These are phyloP conservation scores for Cairina moschata DNA, from an alignment of 2,113 vertebrate species.

Conservation along the genomic window DNA sequence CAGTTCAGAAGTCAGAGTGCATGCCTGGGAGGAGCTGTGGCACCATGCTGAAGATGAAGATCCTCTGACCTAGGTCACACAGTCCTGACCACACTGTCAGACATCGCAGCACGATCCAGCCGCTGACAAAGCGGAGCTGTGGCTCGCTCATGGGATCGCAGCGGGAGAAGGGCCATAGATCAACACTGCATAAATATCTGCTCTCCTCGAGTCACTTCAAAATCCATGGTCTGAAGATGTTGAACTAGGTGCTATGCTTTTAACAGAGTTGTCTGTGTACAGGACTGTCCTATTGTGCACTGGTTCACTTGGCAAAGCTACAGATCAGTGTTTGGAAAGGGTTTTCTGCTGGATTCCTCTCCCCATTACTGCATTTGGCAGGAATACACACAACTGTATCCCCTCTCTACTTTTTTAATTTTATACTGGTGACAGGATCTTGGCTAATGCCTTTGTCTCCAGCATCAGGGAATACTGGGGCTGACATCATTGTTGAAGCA, in stretches of 20 bases:
- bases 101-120: accelerated
- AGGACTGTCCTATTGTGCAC: neutral
- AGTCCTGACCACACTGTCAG: neutral
- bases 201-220: neutral
- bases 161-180: neutral
- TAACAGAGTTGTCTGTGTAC: too few relatives aligned
- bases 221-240: neutral
- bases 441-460: neutral
- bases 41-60: neutral
- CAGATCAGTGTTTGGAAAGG: neutral
- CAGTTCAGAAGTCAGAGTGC: neutral
- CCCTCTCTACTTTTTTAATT: neutral
- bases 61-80: neutral
- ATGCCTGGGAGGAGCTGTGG: neutral
- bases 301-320: neutral
- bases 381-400: neutral
- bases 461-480: neutral
- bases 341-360: neutral
- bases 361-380: neutral
- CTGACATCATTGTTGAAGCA: neutral
- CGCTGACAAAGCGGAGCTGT: neutral
- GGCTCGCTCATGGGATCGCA: accelerated
- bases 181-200: neutral
- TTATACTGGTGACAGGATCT: neutral
- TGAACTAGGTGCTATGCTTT: neutral